Evolutionary conservation across 23 tunicate genomes (phyloP).

Genomic region (Corella eumyota): DNA sequence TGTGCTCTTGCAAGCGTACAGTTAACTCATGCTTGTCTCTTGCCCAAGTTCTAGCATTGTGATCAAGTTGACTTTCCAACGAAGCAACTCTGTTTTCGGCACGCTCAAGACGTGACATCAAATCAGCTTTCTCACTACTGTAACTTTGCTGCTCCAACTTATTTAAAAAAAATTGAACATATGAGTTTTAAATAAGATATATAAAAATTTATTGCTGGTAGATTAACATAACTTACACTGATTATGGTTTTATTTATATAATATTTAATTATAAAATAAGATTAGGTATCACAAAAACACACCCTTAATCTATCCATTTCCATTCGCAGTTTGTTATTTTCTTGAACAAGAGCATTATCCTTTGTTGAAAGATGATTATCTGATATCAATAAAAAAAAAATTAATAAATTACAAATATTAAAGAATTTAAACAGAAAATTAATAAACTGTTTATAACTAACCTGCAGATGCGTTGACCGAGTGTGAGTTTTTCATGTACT

Average conservation of each 20-base stretch:
- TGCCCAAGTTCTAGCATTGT: conserved; percentile 84
- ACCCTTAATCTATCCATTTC: conserved; percentile 56
- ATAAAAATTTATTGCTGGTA: background rate
- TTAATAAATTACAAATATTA: background rate
- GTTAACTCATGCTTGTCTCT: conserved; percentile 73
- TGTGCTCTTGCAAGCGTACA: conserved; percentile 84
- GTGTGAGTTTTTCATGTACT: conserved; percentile 35
- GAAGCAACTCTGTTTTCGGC: conserved; percentile 56
- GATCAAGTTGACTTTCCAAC: conserved; percentile 67
- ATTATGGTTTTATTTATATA: background rate
- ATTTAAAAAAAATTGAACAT: too few species aligned
- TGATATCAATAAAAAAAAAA: background rate
- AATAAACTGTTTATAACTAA: background rate
- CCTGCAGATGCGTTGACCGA: too few species aligned
- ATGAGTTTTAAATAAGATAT: background rate
- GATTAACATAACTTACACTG: background rate
- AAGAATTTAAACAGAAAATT: background rate
- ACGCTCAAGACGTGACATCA: conserved; percentile 33
- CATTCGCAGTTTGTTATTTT: conserved; percentile 45
- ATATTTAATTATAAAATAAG: background rate
- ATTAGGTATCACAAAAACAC: too few species aligned
- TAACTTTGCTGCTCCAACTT: conserved; percentile 22
- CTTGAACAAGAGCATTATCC: conserved; percentile 29
- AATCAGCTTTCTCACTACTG: conserved; percentile 36
- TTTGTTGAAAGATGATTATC: conserved; percentile 26